A percentile compares a stretch with the other conserved stretches of the same genome.
phyloP scores from a whole-genome alignment of 1,140 invertebrate species.

The Branchinecta lindahli region DNA sequence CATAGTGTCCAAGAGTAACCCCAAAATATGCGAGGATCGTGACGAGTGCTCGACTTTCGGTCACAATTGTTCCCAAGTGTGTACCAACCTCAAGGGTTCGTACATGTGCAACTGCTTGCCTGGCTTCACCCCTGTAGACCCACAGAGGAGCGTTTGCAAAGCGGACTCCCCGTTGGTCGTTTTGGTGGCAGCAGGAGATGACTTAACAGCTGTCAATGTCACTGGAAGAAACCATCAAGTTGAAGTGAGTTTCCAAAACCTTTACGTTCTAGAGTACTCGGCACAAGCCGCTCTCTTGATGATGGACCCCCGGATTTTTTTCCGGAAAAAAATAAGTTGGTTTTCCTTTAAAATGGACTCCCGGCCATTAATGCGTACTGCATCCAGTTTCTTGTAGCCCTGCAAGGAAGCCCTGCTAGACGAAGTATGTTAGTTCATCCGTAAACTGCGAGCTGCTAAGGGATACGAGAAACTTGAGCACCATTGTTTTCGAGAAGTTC shows the following conservation, averaged over 20 bases:
- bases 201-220: slow-evolving; percentile 24
- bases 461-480: no score
- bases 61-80: slow-evolving; percentile 81
- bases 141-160: slow-evolving; percentile 62
- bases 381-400: no score
- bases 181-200: slow-evolving; percentile 27
- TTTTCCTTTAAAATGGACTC: no score
- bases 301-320: no score
- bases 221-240: slow-evolving; percentile 14
- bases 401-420: no score
- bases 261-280: no score
- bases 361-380: no score
- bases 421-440: no score
- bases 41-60: slow-evolving; percentile 69
- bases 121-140: slow-evolving; percentile 59
- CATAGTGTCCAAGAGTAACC: slow-evolving; percentile 45
- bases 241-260: background rate
- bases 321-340: no score
- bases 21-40: slow-evolving; percentile 47
- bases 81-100: slow-evolving; percentile 78
- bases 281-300: no score
- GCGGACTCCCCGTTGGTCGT: slow-evolving; percentile 26
- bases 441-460: no score
- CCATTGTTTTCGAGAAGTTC: no score
- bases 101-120: slow-evolving; percentile 70